phyloP scores from a whole-genome alignment of 2,113 vertebrate species.

The Mionectes macconnelli region DNA sequence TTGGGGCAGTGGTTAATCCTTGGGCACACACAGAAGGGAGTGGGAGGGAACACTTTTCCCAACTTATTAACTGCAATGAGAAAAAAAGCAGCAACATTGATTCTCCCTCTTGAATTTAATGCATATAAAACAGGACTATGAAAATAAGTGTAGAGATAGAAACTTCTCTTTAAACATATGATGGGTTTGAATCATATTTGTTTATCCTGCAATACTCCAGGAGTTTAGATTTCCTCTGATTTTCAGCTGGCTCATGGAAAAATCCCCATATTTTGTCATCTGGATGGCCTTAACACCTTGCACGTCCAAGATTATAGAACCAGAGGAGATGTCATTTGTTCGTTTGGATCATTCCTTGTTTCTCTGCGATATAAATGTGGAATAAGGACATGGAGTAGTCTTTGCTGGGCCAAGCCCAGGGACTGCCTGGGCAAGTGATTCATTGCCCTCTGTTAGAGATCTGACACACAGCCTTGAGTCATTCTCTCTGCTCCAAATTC shows the following conservation, averaged over 20 bases:
- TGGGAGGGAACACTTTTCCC: not conserved
- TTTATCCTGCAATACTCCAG: not conserved
- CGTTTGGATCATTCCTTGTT: not conserved
- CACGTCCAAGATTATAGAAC: not conserved
- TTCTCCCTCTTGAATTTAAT: not conserved
- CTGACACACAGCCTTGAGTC: not conserved
- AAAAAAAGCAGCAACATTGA: not conserved
- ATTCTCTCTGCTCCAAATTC: not conserved
- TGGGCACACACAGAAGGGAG: not conserved
- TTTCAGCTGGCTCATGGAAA: not conserved
- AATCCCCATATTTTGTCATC: not conserved
- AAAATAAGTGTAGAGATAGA: rapidly evolving
- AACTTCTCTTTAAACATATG: not conserved
- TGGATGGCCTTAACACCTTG: rapidly evolving
- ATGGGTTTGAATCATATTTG: rapidly evolving
- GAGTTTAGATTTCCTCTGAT: not conserved
- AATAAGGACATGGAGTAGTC: not conserved
- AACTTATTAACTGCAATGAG: not conserved
- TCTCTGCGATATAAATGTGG: not conserved
- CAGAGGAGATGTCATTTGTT: not conserved
- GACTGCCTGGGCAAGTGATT: not conserved
- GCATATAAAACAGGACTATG: not conserved
- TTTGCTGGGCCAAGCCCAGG: not conserved
- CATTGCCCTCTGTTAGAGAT: not conserved
- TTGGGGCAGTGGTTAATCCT: not conserved